Percentiles rank a stretch among this genome's conserved stretches.
Conservation (phyloP, 2,113 vertebrate genomes). For the Mungos mungo region DNA sequence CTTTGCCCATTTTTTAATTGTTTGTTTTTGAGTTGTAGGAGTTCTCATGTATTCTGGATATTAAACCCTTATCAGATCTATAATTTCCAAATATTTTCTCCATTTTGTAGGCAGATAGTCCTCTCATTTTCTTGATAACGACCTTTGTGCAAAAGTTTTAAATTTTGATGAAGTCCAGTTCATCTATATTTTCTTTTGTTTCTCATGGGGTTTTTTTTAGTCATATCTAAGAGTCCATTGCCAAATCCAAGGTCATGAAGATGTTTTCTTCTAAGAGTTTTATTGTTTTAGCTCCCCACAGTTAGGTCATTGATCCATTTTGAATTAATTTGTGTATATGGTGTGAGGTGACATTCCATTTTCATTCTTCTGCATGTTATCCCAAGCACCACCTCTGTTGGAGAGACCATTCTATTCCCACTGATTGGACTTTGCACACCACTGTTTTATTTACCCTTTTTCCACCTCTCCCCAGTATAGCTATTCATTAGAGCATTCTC, state of each 20-base stretch:
- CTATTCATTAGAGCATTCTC: neutral
- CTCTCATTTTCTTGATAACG: neutral
- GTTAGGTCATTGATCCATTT: neutral
- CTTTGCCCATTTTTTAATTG: neutral
- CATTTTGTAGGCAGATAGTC: neutral
- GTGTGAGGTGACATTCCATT: neutral
- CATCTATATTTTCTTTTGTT: neutral
- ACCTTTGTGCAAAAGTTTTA: neutral
- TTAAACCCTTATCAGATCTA: neutral
- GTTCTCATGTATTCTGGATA: neutral
- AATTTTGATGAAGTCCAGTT: neutral
- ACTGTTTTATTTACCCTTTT: neutral
- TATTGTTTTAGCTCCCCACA: neutral
- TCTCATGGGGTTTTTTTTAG: neutral
- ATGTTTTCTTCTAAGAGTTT: neutral
- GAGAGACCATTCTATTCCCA: neutral
- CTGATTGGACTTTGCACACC: neutral
- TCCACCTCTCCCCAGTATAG: neutral
- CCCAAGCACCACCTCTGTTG: neutral
- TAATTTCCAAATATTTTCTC: neutral
- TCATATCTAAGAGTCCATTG: neutral
- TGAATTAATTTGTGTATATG: neutral
- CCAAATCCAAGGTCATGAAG: neutral
- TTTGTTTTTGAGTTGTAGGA: neutral
- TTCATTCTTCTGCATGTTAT: neutral